Conservation (phyloP, 1,140 invertebrate species). For the Alviniconcha marisindica region DNA sequence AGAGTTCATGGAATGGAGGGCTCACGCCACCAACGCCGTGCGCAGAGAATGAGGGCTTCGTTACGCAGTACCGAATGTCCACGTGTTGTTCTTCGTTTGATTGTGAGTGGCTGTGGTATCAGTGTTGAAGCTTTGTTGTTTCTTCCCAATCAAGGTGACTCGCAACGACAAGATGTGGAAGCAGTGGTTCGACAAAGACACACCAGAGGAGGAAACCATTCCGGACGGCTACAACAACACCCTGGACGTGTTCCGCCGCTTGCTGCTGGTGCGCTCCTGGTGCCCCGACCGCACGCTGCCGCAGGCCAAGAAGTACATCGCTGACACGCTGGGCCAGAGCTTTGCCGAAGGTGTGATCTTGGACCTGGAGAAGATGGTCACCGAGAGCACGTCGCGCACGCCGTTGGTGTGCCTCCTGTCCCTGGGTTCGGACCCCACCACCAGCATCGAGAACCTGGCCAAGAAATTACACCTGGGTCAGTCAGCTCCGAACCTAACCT, state of each 20-base stretch:
- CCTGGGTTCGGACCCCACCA: slow-evolving; percentile 74
- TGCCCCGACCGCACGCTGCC: slow-evolving; percentile 95
- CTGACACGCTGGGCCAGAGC: slow-evolving; percentile 88
- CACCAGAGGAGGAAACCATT: slow-evolving; percentile 92
- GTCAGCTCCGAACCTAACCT: not conserved
- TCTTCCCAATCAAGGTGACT: slow-evolving; percentile 77
- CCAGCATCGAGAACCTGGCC: slow-evolving; percentile 66
- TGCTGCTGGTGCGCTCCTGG: slow-evolving; percentile 91
- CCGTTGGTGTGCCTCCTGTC: slow-evolving; percentile 72
- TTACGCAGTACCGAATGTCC: too few species aligned
- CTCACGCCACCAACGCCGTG: too few species aligned
- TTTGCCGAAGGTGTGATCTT: slow-evolving; percentile 70
- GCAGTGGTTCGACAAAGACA: slow-evolving; percentile 94
- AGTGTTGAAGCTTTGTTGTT: too few species aligned
- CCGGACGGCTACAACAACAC: slow-evolving; percentile 92
- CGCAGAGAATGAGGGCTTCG: too few species aligned
- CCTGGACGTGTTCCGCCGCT: slow-evolving; percentile 91
- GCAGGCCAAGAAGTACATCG: slow-evolving; percentile 92
- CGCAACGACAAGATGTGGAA: slow-evolving; percentile 90
- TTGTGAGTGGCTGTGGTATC: too few species aligned
- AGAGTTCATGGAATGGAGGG: too few species aligned
- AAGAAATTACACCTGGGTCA: slow-evolving; percentile 70
- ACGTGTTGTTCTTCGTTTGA: too few species aligned
- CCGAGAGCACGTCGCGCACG: slow-evolving; percentile 61
- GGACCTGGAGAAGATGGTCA: slow-evolving; percentile 66